Evolutionary conservation across 2,888 invertebrate genomes (phyloP).

Genomic region (Sclerodermus sp.): DNA sequence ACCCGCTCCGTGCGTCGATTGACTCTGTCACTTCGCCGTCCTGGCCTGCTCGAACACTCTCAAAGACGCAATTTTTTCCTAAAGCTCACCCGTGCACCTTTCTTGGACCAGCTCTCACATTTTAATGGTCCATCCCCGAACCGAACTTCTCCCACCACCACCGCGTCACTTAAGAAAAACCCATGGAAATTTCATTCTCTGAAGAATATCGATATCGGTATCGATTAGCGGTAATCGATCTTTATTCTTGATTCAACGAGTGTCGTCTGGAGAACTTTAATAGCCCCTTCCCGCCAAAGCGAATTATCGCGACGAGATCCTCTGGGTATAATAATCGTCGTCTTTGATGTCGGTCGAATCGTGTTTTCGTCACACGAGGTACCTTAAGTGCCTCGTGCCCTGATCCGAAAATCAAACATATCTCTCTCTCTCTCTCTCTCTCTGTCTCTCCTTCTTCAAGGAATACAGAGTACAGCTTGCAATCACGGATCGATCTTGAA

Average conservation of each 20-base stretch:
- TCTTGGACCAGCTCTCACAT: no score
- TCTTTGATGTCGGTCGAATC: slow-evolving; percentile 40
- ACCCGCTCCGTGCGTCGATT: not conserved
- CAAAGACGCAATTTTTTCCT: not conserved
- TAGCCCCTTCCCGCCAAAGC: slow-evolving; percentile 14
- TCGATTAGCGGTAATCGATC: no score
- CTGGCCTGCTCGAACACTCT: not conserved
- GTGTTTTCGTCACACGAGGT: slow-evolving; percentile 28
- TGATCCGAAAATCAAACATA: slow-evolving; percentile 31
- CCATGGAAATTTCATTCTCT: no score
- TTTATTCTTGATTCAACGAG: no score
- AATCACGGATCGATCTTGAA: no score
- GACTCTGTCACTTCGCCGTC: not conserved
- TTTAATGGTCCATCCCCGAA: no score
- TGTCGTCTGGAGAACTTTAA: not conserved
- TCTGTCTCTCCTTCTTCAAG: slow-evolving; percentile 19
- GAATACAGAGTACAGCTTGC: no score
- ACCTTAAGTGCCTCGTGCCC: slow-evolving; percentile 18
- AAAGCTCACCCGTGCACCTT: no score
- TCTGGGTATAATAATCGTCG: slow-evolving; percentile 7
- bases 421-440: slow-evolving; percentile 16
- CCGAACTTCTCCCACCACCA: no score
- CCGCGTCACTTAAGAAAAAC: no score
- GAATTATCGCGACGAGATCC: slow-evolving; percentile 26
- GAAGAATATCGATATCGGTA: no score